Conservation (phyloP, 1,140 invertebrate genomes). For the Diorhabda elongata region DNA sequence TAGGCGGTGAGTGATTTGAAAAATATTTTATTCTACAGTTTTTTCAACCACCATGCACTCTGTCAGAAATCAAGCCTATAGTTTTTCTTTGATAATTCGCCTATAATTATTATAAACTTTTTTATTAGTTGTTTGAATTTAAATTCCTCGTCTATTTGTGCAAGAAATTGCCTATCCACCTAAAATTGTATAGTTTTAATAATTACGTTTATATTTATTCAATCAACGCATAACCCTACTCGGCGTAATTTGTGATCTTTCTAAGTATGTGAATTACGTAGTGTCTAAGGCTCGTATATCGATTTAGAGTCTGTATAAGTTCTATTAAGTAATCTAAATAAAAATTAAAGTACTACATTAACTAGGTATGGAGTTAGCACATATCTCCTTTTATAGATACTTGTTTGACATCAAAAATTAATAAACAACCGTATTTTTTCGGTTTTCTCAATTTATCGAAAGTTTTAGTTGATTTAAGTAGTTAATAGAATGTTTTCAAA, state of each 20-base stretch:
- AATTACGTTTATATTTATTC: no score
- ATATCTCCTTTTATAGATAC: neutral
- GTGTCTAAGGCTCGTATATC: neutral
- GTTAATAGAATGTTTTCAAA: no score
- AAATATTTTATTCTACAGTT: neutral
- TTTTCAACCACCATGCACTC: constrained; percentile 3
- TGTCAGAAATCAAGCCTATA: neutral
- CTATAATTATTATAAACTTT: neutral
- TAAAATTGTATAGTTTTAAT: no score
- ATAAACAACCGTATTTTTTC: neutral
- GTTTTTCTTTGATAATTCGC: neutral
- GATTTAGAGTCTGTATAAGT: neutral
- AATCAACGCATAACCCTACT: neutral
- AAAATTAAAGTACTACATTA: neutral
- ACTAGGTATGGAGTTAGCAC: neutral
- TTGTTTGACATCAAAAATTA: constrained; percentile 3
- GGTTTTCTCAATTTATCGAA: neutral
- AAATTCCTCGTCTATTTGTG: neutral
- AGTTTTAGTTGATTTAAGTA: neutral
- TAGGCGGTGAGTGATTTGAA: neutral
- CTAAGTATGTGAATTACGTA: constrained; percentile 2
- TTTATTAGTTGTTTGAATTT: neutral
- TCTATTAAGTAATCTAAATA: neutral
- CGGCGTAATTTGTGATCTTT: neutral
- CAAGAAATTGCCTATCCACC: no score